Percentiles rank a stretch among this genome's conserved stretches.
phyloP scores from a whole-genome alignment of 2,888 invertebrate genomes.

The Anarsia innoxiella region DNA sequence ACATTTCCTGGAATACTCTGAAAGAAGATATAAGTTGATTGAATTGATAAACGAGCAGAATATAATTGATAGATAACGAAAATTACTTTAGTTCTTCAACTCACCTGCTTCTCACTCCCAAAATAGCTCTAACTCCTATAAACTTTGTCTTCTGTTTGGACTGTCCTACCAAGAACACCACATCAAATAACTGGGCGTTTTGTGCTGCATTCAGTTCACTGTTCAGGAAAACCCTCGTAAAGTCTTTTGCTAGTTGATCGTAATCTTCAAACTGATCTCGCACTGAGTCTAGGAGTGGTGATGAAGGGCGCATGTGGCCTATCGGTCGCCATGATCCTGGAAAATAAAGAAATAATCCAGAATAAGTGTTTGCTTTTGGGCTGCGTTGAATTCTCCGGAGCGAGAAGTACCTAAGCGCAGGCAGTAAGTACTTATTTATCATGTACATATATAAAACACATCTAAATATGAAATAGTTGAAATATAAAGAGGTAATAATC shows the following conservation, averaged over 20 bases:
- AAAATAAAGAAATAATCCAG: too few relatives aligned
- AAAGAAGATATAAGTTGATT: too few relatives aligned
- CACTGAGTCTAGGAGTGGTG: slow-evolving; percentile 92
- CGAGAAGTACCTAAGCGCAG: too few relatives aligned
- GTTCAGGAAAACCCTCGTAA: slow-evolving; percentile 91
- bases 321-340: slow-evolving; percentile 94
- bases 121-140: slow-evolving; percentile 92
- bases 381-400: too few relatives aligned
- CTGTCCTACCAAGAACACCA: slow-evolving; percentile 92
- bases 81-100: slow-evolving; percentile 1
- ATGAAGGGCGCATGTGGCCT: slow-evolving; percentile 94
- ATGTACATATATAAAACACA: too few relatives aligned
- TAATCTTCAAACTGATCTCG: slow-evolving; percentile 96
- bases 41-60: too few relatives aligned
- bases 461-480: too few relatives aligned
- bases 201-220: slow-evolving; percentile 84
- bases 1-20: slow-evolving; percentile 94
- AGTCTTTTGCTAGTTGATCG: slow-evolving; percentile 94
- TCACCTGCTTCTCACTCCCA: slow-evolving; percentile 92
- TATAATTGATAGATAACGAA: too few relatives aligned
- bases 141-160: slow-evolving; percentile 93
- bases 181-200: slow-evolving; percentile 91
- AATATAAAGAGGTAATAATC: too few relatives aligned
- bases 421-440: too few relatives aligned
- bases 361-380: too few relatives aligned